These are phyloP conservation scores for Cephus rjabovi DNA, from an alignment of 2,888 invertebrate genomes.

Conservation along the genomic window DNA sequence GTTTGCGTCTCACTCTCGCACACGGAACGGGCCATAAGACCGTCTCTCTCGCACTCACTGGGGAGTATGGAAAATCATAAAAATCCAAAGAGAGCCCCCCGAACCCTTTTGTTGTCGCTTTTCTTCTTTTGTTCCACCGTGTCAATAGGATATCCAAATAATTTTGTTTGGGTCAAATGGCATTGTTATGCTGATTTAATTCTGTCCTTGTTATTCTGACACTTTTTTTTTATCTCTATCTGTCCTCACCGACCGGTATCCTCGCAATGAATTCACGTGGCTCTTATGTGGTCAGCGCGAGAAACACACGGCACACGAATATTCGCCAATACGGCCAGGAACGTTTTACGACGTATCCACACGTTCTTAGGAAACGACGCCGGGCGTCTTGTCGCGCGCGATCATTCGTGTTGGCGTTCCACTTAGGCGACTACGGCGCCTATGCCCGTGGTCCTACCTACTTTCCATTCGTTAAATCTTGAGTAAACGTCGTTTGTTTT, in stretches of 20 bases:
- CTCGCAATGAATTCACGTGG: neutral
- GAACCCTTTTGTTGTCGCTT: too few relatives aligned
- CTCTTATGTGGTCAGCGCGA: neutral
- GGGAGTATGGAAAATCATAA: too few relatives aligned
- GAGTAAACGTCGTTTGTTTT: neutral
- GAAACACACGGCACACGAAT: neutral
- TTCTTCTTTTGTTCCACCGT: too few relatives aligned
- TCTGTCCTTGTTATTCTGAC: too few relatives aligned
- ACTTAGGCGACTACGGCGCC: constrained; percentile 35
- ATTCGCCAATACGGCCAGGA: neutral
- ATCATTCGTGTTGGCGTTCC: constrained; percentile 39
- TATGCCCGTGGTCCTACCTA: constrained; percentile 36
- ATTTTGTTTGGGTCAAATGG: too few relatives aligned
- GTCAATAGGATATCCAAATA: too few relatives aligned
- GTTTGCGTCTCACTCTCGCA: too few relatives aligned
- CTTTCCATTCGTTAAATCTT: constrained; percentile 36
- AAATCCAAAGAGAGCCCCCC: too few relatives aligned
- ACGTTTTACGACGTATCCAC: neutral
- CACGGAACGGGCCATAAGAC: too few relatives aligned
- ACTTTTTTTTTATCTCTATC: too few relatives aligned
- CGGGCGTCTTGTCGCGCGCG: constrained; percentile 22
- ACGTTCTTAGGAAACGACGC: neutral
- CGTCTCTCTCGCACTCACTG: too few relatives aligned
- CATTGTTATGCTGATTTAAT: too few relatives aligned
- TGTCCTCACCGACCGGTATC: neutral